Evolutionary conservation across 2,888 invertebrate genomes (phyloP), one percentile per base, ranked within the genome.

Genomic region (Pinctada fucata): DNA sequence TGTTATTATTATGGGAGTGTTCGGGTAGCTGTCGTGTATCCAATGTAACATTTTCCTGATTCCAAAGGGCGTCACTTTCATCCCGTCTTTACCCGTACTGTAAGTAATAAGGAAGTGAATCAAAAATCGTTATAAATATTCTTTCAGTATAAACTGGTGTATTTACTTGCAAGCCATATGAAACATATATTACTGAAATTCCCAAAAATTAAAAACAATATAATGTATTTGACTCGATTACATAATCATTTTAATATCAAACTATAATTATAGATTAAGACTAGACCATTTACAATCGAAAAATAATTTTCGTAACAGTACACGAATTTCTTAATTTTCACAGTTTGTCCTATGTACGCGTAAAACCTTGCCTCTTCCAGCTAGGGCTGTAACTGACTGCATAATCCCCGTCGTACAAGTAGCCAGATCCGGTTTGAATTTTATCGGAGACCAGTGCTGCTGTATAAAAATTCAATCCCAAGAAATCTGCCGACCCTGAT

Each of bases 391-490:
- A 58, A 58, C 58, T 58, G 58, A 13, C 13, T 6, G 13, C 58
- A 58, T 58, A 58, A 58, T 58, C 58, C 6, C 58, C 58, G 13
- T 58, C 58, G 1, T 58, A 10, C 6, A 58, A 10, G 13, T 58
- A 58, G 1, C 58, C 58, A 10, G 58, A 10, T 6, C 8, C 58
- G 13, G 6, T 58, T 13, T 10, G 58, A 13, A 58, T 58, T 3
- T 78, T 71, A 45, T 58, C 8, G 58, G 81, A 78, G 48, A 84
- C 82, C 47, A 84, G 64, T 4, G 71, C 64, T 5, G 85, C 83
- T 0, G 95, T 95, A 89, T 97, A 97, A 79, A 95, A 94, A 89
- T 96, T 96, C 31, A 96, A 90, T 0, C 96, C 96, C 73, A 96
- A 93, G 91, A 95, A 96, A 89, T 97, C 96, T 1, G 94, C 93